These are phyloP conservation scores for Gonatopus flavifemur DNA, from an alignment of 1,140 invertebrate genomes.

Conservation along the genomic window DNA sequence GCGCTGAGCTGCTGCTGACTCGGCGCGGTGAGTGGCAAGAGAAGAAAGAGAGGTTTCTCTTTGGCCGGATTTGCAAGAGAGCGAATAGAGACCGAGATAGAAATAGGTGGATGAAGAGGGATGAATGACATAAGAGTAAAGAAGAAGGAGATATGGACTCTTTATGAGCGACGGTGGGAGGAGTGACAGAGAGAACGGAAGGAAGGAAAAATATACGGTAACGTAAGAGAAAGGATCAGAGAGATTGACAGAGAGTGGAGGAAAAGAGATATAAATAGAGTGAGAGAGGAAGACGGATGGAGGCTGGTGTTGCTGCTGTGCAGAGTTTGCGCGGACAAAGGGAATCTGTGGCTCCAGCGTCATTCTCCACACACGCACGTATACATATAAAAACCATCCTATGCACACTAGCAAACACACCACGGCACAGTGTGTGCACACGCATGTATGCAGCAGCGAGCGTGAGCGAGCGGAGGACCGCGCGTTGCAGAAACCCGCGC, in stretches of 20 bases:
- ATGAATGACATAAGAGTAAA: neutral
- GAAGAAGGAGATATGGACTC: neutral
- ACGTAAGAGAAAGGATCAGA: too few relatives aligned
- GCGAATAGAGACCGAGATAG: constrained; percentile 4
- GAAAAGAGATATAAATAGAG: neutral
- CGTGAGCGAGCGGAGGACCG: neutral
- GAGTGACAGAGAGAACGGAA: too few relatives aligned
- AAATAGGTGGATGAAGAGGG: neutral
- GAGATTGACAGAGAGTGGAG: neutral
- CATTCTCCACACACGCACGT: constrained; percentile 22
- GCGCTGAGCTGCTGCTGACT: too few relatives aligned
- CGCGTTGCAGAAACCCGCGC: constrained; percentile 35
- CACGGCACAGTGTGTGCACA: constrained; percentile 8
- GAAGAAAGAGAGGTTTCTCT: neutral
- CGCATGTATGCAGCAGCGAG: constrained; percentile 9
- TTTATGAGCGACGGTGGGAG: neutral
- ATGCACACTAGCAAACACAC: constrained; percentile 10
- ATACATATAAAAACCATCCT: constrained; percentile 3
- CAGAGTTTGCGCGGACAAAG: constrained; percentile 47
- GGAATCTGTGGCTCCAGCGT: constrained; percentile 48
- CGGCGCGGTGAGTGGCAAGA: too few relatives aligned
- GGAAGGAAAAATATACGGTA: too few relatives aligned
- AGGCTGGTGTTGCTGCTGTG: constrained; percentile 19
- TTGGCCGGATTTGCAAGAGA: constrained; percentile 5
- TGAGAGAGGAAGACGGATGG: constrained; percentile 1